Evolutionary conservation across 1,140 invertebrate genomes (phyloP).

Genomic region (Argopecten irradians): DNA sequence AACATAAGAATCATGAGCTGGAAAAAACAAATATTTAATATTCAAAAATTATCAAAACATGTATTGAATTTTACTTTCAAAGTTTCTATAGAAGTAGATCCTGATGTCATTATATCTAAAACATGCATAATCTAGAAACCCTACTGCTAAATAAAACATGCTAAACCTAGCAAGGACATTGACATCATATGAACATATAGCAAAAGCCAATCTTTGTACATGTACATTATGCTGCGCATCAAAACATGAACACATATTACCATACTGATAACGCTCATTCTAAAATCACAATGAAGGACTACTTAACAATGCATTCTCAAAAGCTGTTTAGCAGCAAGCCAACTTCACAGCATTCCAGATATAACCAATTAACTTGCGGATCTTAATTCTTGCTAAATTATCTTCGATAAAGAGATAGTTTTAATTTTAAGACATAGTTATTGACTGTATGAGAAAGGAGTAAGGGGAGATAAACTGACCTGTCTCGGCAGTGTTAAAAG

Average conservation of each 20-base stretch:
- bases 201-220: no score
- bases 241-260: no score
- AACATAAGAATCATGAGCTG: no score
- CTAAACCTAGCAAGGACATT: neutral
- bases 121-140: conserved; percentile 13
- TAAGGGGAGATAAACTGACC: conserved; percentile 78
- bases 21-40: no score
- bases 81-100: no score
- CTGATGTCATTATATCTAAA: no score
- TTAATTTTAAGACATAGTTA: neutral
- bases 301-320: neutral
- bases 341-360: neutral
- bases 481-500: conserved; percentile 84
- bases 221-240: no score
- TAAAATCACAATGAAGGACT: neutral
- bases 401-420: neutral
- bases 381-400: neutral
- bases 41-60: no score
- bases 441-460: neutral
- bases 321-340: neutral
- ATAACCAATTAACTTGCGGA: no score
- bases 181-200: no score
- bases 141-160: neutral
- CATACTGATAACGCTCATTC: neutral
- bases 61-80: no score